These are phyloP conservation scores for Morone chrysops DNA, from an alignment of 2,113 vertebrate genomes.

Conservation along the genomic window DNA sequence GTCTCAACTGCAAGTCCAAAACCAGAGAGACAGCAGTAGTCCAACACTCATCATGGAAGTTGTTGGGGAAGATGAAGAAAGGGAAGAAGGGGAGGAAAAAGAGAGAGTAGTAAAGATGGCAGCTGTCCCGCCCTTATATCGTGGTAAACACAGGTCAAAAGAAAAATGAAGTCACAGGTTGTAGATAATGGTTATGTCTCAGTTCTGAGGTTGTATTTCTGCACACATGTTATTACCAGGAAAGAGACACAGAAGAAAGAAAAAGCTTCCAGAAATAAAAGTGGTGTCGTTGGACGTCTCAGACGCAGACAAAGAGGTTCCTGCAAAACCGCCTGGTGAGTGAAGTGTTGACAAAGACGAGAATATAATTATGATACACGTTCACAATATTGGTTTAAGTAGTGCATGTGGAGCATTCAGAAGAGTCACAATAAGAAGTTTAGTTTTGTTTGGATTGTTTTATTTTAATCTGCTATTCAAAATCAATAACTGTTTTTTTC, in stretches of 20 bases:
- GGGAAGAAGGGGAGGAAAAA: slow-evolving; percentile 48
- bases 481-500: neutral
- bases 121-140: slow-evolving; percentile 15
- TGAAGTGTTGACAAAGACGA: neutral
- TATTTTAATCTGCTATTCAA: neutral
- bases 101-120: slow-evolving; percentile 45
- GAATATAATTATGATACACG: neutral
- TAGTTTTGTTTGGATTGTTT: neutral
- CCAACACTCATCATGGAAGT: slow-evolving; percentile 70
- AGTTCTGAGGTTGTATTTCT: slow-evolving; percentile 6
- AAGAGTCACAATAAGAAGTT: neutral
- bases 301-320: slow-evolving; percentile 42
- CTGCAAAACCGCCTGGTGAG: slow-evolving; percentile 48
- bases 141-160: slow-evolving; percentile 53
- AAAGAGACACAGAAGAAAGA: slow-evolving; percentile 51
- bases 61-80: slow-evolving; percentile 60
- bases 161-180: neutral
- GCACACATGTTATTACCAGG: slow-evolving; percentile 20
- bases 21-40: slow-evolving; percentile 58
- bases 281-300: slow-evolving; percentile 12
- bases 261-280: slow-evolving; percentile 22
- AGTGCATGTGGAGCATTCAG: neutral
- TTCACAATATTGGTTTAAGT: neutral
- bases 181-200: neutral
- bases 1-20: slow-evolving; percentile 47